phyloP scores from a whole-genome alignment of 2,888 invertebrate species.

The Lasiommata megera region DNA sequence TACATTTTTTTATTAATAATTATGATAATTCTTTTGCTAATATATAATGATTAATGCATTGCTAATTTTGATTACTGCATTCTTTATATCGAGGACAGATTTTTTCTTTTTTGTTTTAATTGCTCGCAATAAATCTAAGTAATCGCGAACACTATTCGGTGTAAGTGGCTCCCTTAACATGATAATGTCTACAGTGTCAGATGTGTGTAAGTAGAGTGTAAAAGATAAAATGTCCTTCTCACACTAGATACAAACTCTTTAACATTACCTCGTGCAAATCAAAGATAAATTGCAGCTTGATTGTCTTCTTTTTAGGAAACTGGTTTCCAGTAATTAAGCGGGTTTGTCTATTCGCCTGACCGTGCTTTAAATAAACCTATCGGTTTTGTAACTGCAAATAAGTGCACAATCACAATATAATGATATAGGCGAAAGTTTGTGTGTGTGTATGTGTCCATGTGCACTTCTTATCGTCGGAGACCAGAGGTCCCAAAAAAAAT shows the following conservation, averaged over 20 bases:
- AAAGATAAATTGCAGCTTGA: background rate
- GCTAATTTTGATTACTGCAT: no score
- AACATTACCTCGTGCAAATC: background rate
- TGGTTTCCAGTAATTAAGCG: slow-evolving; percentile 1
- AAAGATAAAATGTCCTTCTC: background rate
- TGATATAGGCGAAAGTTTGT: no score
- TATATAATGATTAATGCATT: no score
- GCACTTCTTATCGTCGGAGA: no score
- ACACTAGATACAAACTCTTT: background rate
- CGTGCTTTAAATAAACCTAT: background rate
- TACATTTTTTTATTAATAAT: no score
- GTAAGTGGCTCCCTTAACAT: background rate
- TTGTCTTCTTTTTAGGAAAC: background rate
- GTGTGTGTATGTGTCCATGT: no score
- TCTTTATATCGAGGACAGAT: no score
- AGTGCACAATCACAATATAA: no score
- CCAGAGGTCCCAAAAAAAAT: no score
- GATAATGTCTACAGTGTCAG: background rate
- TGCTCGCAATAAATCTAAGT: background rate
- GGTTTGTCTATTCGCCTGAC: background rate
- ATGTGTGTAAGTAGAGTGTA: background rate
- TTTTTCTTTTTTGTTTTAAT: no score
- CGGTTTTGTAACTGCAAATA: background rate
- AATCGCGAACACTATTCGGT: background rate
- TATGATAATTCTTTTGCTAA: no score